Conservation (phyloP, 2,797 vertebrate genomes). For the Channa striata region DNA sequence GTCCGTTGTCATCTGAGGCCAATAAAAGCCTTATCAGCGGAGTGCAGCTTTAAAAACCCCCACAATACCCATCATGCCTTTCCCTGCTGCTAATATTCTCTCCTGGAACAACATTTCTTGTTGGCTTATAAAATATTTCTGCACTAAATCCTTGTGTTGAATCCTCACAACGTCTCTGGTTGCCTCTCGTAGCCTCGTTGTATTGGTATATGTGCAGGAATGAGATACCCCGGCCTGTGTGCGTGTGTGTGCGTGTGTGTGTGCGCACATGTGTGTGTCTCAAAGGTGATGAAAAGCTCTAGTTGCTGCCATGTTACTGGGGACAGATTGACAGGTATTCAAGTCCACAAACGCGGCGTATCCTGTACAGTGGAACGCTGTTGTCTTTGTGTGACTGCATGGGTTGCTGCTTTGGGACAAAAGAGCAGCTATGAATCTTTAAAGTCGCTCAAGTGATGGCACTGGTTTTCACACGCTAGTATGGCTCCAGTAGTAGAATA, state of each 20-base stretch:
- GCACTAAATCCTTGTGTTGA: constrained; percentile 48
- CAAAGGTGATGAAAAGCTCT: constrained; percentile 57
- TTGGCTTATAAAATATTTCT: constrained; percentile 77
- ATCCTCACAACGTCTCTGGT: constrained; percentile 61
- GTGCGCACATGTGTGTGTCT: too few relatives aligned
- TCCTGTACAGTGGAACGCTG: constrained; percentile 46
- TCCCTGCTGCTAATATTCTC: constrained; percentile 14
- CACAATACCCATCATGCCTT: constrained; percentile 33
- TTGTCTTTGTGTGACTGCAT: constrained; percentile 35
- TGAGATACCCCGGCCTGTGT: constrained; percentile 49
- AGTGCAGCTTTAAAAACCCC: constrained; percentile 28
- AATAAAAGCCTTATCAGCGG: constrained; percentile 15
- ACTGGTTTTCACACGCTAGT: constrained; percentile 21
- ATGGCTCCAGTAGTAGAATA: neutral
- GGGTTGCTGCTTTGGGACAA: constrained; percentile 41
- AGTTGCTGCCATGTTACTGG: constrained; percentile 44
- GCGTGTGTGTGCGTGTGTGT: too few relatives aligned
- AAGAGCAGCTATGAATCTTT: constrained; percentile 51
- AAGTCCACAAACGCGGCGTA: constrained; percentile 33
- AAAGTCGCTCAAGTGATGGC: constrained; percentile 28
- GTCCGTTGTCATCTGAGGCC: neutral
- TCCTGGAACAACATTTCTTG: constrained; percentile 42
- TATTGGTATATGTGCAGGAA: constrained; percentile 54
- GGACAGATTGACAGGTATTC: constrained; percentile 63
- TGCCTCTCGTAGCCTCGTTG: constrained; percentile 51